Percentiles rank a stretch among this genome's conserved stretches.
These are phyloP conservation scores for Narcine bancroftii DNA, from an alignment of 2,113 vertebrate genomes.

Conservation along the genomic window DNA sequence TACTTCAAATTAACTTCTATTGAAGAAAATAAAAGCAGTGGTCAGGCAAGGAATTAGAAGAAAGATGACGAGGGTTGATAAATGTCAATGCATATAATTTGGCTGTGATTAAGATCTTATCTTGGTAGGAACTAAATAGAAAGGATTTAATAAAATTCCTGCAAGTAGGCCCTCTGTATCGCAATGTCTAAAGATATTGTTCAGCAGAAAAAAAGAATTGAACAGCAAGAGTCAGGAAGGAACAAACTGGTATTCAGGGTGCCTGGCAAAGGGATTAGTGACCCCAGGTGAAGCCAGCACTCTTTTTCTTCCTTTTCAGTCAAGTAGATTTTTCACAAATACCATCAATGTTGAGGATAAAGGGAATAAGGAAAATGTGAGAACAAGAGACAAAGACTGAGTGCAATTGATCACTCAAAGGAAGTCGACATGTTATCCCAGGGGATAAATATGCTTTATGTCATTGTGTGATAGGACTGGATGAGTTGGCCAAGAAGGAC, in stretches of 20 bases:
- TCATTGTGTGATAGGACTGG: background rate
- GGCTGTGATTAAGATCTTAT: slow-evolving; percentile 81
- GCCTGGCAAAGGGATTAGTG: slow-evolving; percentile 51
- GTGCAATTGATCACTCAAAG: background rate
- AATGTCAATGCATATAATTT: slow-evolving; percentile 76
- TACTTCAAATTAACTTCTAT: slow-evolving; percentile 84
- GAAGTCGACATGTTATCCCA: background rate
- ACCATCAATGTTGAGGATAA: background rate
- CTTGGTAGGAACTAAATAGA: slow-evolving; percentile 75
- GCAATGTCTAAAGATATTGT: slow-evolving; percentile 45
- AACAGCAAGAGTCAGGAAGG: slow-evolving; percentile 43
- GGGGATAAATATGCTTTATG: background rate
- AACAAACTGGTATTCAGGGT: slow-evolving; percentile 52
- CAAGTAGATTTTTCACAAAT: slow-evolving; percentile 52
- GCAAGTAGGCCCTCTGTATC: slow-evolving; percentile 49
- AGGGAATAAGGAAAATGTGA: background rate
- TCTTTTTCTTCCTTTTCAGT: slow-evolving; percentile 53
- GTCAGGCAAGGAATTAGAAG: slow-evolving; percentile 58
- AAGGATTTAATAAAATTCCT: slow-evolving; percentile 64
- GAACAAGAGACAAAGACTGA: slow-evolving; percentile 41
- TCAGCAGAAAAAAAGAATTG: slow-evolving; percentile 39
- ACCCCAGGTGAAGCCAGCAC: slow-evolving; percentile 38
- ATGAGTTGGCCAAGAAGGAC: background rate
- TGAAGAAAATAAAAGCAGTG: slow-evolving; percentile 68
- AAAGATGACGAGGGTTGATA: slow-evolving; percentile 67